Evolutionary conservation across 2,797 vertebrate genomes (phyloP).

Genomic region (Typhlichthys eigenmanni): DNA sequence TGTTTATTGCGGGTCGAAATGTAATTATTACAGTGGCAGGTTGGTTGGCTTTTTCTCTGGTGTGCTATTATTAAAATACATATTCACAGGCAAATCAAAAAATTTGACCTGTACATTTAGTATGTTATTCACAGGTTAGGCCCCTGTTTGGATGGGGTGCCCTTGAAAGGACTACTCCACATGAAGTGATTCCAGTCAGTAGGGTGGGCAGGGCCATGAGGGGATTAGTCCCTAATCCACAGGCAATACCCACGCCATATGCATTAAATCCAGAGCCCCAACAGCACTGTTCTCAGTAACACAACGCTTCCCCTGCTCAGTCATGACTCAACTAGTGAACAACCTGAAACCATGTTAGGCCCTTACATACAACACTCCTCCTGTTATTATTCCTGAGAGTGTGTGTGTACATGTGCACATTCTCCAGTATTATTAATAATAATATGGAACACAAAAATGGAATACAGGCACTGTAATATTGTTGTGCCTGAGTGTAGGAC

Average conservation of each 20-base stretch:
- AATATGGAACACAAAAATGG: neutral
- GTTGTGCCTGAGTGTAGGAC: slow-evolving; percentile 5
- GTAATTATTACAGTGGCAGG: too few relatives aligned
- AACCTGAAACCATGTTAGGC: too few relatives aligned
- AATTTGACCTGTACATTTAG: neutral
- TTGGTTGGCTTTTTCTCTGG: too few relatives aligned
- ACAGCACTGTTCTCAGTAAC: slow-evolving; percentile 42
- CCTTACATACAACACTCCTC: too few relatives aligned
- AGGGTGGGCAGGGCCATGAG: slow-evolving; percentile 38
- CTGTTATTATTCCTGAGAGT: too few relatives aligned
- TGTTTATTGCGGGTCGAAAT: too few relatives aligned
- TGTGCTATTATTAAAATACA: too few relatives aligned
- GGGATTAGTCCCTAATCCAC: slow-evolving; percentile 69
- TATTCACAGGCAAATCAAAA: neutral
- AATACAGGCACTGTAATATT: too few relatives aligned
- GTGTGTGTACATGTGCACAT: neutral
- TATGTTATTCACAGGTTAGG: neutral
- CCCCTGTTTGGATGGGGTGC: slow-evolving; percentile 30
- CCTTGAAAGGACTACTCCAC: slow-evolving; percentile 43
- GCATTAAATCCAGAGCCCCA: slow-evolving; percentile 52
- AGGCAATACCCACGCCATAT: slow-evolving; percentile 57
- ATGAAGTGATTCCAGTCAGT: slow-evolving; percentile 62
- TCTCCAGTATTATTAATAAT: neutral
- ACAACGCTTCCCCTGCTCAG: slow-evolving; percentile 23
- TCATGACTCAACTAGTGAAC: neutral